Evolutionary conservation across 2,888 invertebrate genomes (phyloP).

Genomic region (Brachyptera putata): DNA sequence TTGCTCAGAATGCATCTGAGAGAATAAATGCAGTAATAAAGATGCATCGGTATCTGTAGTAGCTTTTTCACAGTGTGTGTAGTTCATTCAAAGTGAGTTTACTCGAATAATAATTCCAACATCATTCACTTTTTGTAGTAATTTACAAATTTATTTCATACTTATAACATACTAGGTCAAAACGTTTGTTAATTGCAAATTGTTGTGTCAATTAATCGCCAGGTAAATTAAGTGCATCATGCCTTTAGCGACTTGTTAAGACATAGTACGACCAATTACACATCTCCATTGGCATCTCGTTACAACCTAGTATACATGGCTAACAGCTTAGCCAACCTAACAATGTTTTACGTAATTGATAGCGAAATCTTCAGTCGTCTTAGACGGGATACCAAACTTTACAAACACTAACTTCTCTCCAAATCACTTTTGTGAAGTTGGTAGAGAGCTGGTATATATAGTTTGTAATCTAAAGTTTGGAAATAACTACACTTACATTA

Average conservation of each 20-base stretch:
- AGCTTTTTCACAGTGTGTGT: too few relatives aligned
- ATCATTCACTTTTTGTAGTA: too few relatives aligned
- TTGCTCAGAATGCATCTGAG: too few relatives aligned
- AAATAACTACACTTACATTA: conserved; percentile 20
- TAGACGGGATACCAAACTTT: neutral
- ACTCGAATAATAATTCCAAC: too few relatives aligned
- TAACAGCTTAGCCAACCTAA: conserved; percentile 17
- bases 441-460: neutral
- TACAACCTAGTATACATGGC: too few relatives aligned
- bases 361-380: neutral
- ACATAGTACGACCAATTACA: conserved; percentile 3
- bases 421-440: conserved; percentile 19
- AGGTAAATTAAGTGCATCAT: conserved; percentile 21
- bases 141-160: too few relatives aligned
- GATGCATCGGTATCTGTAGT: too few relatives aligned
- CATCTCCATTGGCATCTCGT: conserved; percentile 5
- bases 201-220: conserved; percentile 15
- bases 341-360: conserved; percentile 17
- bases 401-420: conserved; percentile 12
- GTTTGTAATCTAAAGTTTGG: conserved; percentile 19
- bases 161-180: too few relatives aligned
- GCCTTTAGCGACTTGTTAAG: conserved; percentile 8
- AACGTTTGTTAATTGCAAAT: too few relatives aligned
- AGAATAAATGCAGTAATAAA: too few relatives aligned
- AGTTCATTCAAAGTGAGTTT: too few relatives aligned